Percentiles rank a stretch among this genome's conserved stretches.
Evolutionary conservation across 2,113 vertebrate genomes (phyloP).

Genomic region (Morone chrysops): DNA sequence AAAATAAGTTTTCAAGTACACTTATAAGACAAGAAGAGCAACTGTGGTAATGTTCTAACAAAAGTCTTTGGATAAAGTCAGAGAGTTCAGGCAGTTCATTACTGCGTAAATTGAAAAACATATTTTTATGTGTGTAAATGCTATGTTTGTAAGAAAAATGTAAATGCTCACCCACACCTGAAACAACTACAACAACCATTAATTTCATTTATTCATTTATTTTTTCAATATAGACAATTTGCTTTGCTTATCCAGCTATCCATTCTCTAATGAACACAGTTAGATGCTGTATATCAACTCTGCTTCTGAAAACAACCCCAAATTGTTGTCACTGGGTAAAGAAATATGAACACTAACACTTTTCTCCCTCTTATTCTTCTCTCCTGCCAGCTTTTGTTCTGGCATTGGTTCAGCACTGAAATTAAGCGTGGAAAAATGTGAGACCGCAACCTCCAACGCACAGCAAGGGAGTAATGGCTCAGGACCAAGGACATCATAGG

Average conservation of each 20-base stretch:
- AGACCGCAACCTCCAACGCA: conserved; percentile 22
- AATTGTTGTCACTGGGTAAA: conserved; percentile 13
- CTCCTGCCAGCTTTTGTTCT: conserved; percentile 50
- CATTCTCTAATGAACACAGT: not conserved
- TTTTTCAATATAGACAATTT: not conserved
- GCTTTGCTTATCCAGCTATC: not conserved
- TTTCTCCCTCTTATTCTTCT: not conserved
- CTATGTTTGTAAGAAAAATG: not conserved
- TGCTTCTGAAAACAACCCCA: conserved; percentile 8
- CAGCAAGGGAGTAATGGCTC: conserved; percentile 50
- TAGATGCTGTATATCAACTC: not conserved
- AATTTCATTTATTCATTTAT: not conserved
- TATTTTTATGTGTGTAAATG: not conserved
- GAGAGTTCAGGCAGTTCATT: not conserved
- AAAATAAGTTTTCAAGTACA: not conserved
- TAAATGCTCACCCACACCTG: not conserved
- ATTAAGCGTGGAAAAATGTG: conserved; percentile 35
- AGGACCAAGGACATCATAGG: conserved; percentile 31
- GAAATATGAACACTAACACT: conserved; percentile 27
- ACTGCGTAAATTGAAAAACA: not conserved
- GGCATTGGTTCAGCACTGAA: conserved; percentile 48
- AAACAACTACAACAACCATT: not conserved
- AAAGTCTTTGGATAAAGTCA: not conserved
- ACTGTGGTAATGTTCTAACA: not conserved
- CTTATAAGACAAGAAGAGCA: not conserved